Percentiles rank a stretch among this genome's conserved stretches.
Conservation (phyloP, 2,113 vertebrate species). For the Sminthopsis crassicaudata region DNA sequence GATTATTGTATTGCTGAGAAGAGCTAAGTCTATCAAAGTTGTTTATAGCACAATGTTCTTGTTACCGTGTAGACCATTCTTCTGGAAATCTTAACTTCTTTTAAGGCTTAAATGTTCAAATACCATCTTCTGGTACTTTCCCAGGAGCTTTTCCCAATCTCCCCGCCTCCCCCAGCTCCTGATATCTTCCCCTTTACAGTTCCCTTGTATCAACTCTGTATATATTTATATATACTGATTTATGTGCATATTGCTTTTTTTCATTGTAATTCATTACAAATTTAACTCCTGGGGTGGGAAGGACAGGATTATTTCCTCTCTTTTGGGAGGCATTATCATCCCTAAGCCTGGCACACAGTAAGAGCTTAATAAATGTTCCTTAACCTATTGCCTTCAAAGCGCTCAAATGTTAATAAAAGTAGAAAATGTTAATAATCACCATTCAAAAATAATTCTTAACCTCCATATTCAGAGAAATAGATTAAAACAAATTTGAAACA, state of each 20-base stretch:
- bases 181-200: neutral
- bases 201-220: neutral
- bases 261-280: neutral
- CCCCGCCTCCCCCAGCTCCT: neutral
- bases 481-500: neutral
- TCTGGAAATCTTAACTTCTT: neutral
- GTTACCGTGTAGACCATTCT: no score
- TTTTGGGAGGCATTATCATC: neutral
- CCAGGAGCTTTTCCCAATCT: neutral
- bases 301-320: neutral
- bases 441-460: neutral
- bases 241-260: neutral
- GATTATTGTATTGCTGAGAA: no score
- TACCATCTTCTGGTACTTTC: neutral
- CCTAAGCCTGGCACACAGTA: neutral
- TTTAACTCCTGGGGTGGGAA: neutral
- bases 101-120: neutral
- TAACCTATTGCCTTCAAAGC: neutral
- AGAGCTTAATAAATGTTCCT: neutral
- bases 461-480: neutral
- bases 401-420: neutral
- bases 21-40: no score
- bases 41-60: no score
- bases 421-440: neutral
- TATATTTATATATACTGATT: neutral